Conservation (phyloP, 2,888 invertebrate species). For the Scaptodrosophila latifasciaeformis region DNA sequence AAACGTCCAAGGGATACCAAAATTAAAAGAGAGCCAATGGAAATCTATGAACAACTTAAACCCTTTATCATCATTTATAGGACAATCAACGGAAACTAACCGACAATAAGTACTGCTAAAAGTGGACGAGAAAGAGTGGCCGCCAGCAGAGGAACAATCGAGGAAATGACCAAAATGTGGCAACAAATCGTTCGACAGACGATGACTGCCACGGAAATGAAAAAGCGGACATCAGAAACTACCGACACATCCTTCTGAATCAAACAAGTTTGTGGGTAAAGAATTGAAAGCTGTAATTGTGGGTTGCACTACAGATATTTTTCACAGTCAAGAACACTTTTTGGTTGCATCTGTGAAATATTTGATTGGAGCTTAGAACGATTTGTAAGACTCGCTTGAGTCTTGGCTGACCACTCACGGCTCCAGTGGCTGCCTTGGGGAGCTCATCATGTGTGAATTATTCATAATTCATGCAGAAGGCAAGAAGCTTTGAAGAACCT, state of each 20-base stretch:
- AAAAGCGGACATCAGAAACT: neutral
- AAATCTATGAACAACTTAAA: too few relatives aligned
- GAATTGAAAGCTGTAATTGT: slow-evolving; percentile 10
- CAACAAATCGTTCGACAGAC: slow-evolving; percentile 35
- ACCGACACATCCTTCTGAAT: slow-evolving; percentile 19
- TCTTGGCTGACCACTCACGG: neutral
- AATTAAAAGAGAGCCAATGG: slow-evolving; percentile 38
- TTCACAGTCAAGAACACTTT: slow-evolving; percentile 33
- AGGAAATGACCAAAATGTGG: slow-evolving; percentile 46
- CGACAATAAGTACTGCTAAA: slow-evolving; percentile 25
- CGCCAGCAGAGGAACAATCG: slow-evolving; percentile 4
- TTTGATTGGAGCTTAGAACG: slow-evolving; percentile 43
- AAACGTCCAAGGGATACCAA: slow-evolving; percentile 18
- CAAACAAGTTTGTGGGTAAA: slow-evolving; percentile 32
- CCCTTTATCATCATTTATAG: too few relatives aligned
- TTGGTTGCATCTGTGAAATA: slow-evolving; percentile 16
- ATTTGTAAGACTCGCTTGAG: slow-evolving; percentile 45
- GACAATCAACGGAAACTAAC: slow-evolving; percentile 17
- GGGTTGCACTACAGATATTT: slow-evolving; percentile 30
- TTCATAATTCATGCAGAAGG: slow-evolving; percentile 22
- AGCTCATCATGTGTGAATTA: slow-evolving; percentile 36
- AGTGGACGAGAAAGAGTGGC: slow-evolving; percentile 3
- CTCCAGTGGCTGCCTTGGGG: too few relatives aligned
- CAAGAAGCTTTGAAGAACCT: neutral
- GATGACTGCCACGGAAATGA: slow-evolving; percentile 2